These are phyloP conservation scores for Astropecten irregularis DNA, from an alignment of 53 echinoderm and acorn worm genomes.

Conservation along the genomic window DNA sequence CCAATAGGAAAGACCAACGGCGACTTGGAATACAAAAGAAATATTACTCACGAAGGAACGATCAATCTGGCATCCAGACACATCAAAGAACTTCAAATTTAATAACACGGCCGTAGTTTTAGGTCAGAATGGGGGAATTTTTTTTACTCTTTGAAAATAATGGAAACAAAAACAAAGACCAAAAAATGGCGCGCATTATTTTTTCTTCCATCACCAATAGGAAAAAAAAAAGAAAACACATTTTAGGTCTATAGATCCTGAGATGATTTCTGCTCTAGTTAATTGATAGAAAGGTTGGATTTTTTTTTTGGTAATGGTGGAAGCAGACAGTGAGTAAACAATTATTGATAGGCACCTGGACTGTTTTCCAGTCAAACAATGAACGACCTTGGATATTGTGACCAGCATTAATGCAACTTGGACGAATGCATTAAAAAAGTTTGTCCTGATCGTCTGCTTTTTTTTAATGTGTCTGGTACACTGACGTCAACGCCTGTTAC, in stretches of 20 bases:
- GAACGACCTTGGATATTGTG: not conserved
- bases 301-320: not conserved
- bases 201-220: no score
- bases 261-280: conserved; percentile 48
- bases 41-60: no score
- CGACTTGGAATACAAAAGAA: no score
- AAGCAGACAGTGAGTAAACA: conserved; percentile 43
- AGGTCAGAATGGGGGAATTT: no score
- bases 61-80: no score
- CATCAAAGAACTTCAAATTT: no score
- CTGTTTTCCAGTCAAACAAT: not conserved
- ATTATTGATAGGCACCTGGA: conserved; percentile 42
- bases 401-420: not conserved
- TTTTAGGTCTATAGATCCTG: not conserved
- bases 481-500: not conserved
- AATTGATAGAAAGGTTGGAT: conserved; percentile 17
- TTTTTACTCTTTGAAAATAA: no score
- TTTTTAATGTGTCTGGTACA: not conserved
- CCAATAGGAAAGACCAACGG: no score
- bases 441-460: not conserved
- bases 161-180: not conserved
- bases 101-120: no score
- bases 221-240: not conserved
- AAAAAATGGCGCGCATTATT: no score
- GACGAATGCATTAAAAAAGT: not conserved